Percentiles rank a stretch among this genome's conserved stretches.
Evolutionary conservation across 2,113 vertebrate genomes (phyloP).

Genomic region (Cervus canadensis): DNA sequence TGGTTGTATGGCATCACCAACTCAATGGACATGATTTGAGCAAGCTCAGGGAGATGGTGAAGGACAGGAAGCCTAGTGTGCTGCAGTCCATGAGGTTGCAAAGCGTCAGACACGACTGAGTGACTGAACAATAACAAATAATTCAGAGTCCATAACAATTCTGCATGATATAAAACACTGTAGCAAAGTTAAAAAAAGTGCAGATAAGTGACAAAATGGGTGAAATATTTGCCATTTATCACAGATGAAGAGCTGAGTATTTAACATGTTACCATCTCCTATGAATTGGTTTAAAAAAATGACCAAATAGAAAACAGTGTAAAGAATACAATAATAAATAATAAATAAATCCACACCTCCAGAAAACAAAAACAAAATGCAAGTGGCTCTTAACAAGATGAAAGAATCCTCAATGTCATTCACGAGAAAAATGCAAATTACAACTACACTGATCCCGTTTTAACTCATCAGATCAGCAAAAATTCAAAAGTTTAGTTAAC

Average conservation of each 20-base stretch:
- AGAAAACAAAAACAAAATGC: not conserved
- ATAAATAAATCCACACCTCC: not conserved
- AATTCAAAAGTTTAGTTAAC: constrained; percentile 52
- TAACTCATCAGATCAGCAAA: constrained; percentile 42
- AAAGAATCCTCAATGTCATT: not conserved
- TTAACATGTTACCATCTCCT: not conserved
- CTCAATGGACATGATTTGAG: not conserved
- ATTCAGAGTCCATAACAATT: not conserved
- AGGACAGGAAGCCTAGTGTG: not conserved
- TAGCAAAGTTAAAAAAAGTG: not conserved
- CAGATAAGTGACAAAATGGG: not conserved
- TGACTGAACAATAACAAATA: not conserved
- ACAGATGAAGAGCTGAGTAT: not conserved
- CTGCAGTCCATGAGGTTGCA: not conserved
- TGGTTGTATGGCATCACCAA: not conserved
- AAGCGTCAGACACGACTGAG: not conserved
- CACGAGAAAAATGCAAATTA: constrained; percentile 39
- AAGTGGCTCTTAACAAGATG: constrained; percentile 10
- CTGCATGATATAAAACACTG: not conserved
- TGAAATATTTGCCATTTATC: not conserved
- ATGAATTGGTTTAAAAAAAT: not conserved
- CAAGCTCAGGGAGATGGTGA: not conserved
- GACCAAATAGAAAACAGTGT: not conserved
- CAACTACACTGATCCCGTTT: constrained; percentile 3
- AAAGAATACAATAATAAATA: not conserved